Evolutionary conservation across 2,797 vertebrate genomes (phyloP), one percentile per base, ranked within the genome.

Genomic region (Urosaurus nigricauda): DNA sequence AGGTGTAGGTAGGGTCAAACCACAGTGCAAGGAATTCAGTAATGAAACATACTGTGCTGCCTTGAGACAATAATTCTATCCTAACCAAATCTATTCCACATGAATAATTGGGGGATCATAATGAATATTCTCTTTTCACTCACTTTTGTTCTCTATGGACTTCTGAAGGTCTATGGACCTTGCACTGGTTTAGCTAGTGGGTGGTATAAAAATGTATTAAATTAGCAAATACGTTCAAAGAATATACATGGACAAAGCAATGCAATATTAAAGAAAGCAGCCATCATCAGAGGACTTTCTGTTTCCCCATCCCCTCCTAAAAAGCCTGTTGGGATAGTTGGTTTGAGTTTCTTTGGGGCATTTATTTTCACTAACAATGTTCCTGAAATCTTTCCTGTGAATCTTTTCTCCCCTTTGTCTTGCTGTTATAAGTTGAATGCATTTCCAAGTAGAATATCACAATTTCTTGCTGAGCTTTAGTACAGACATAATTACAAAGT

Each of bases 401-500:
- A 88, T 84, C 86, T 92, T 91, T 92, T 91, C 91, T 92, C 89
- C 92, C 89, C 90, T 94, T 93, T 93, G 87, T 89, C 85, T 94
- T 90, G 86, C 7, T 80, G 83, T 92, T 90, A 94, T 92, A 94
- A 95, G 93, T 91, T 92, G 92, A 92, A 91, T 95, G 88, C 82
- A 84, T 94, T 95, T 95, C 89, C 90, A 94, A 94, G 88, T 90
- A 94, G 93, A 94, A 95, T 83, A 90, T 92, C 94, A 86, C 92
- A 90, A 86, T 91, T 96, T 96, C 97, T 97, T 14, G 96, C 97
- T 97, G 97, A 97, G 97, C 94, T 96, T 97, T 97, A 98, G 98
- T 97, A 97, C 97, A 91, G 94, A 93, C 94, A 97, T 98, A 97
- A 98, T 98, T 98, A 98, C 97, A 97, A 98, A 98, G 97, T 98